Evolutionary conservation across 1,140 invertebrate species (phyloP).

Genomic region (Doryteuthis pealeii): DNA sequence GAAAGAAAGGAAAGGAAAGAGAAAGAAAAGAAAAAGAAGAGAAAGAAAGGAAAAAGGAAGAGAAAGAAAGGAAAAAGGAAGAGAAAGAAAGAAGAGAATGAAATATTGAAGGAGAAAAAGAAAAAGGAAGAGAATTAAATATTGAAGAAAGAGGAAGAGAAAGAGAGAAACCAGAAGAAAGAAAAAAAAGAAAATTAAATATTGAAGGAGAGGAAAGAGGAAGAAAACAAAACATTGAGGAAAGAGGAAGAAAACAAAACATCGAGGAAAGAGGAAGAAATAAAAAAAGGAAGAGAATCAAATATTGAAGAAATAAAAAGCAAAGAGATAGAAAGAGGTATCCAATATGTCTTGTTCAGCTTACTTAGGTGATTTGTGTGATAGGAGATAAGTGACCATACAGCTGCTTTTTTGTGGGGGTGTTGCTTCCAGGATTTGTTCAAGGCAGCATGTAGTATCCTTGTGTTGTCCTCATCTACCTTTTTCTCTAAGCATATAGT

Average conservation of each 20-base stretch:
- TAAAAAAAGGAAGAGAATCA: no score
- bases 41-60: not conserved
- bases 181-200: conserved; percentile 4
- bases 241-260: not conserved
- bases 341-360: no score
- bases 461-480: no score
- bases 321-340: no score
- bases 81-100: conserved; percentile 7
- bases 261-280: no score
- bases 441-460: no score
- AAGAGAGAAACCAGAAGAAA: not conserved
- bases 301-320: no score
- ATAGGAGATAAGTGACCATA: no score
- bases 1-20: not conserved
- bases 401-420: no score
- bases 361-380: no score
- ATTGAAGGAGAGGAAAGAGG: not conserved
- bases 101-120: conserved; percentile 4
- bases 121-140: not conserved
- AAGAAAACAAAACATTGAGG: conserved; percentile 1
- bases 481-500: no score
- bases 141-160: not conserved
- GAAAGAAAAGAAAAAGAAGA: not conserved
- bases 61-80: not conserved
- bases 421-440: no score